Evolutionary conservation across 2,888 invertebrate genomes (phyloP), one percentile per base, ranked within the genome.

Genomic region (Willowsia nigromaculata): DNA sequence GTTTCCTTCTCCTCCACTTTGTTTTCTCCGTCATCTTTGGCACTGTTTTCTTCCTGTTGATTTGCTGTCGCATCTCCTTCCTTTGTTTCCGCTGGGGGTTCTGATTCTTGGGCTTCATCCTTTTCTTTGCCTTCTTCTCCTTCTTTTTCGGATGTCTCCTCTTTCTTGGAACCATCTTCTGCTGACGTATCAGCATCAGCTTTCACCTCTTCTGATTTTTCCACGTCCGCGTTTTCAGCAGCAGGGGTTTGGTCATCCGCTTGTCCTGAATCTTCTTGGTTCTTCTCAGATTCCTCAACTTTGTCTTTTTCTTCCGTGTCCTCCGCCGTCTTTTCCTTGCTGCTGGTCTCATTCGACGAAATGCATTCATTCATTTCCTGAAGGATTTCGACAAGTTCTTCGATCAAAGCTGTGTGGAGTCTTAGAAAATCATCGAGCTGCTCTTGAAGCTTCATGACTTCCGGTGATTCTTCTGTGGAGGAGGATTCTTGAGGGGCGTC

Each of bases 351-450:
- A 30, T 81, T 68, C n/a, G 74, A 74, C 13, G 88, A 40, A 13
- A 92, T 76, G 90, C 92, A 92, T 50, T 91, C 90, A 90, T 92
- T 90, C 90, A 92, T 92, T 90, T 91, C 91, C 90, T 89, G 90
- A 56, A 81, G 40, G 13, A 91, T 86, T 9, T 76, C 68, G 11
- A 89, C 59, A 1, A 92, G 85, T 22, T 92, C 92, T 59, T 90
- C 86, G 43, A 92, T 74, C 0, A 90, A 59, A 11, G 11, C 47
- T 2, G 90, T 91, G 40, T 88, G 85, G 30, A 80, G 65, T 15
- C 88, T 87, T n/a, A 87, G 88, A 30, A 88, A 84, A 15, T 80
- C 82, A 30, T 88, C 84, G 11, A 78, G 43, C 22, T 83, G 85
- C 50, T 88, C 53, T 68, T 83, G 65, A 4, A 86, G 65, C 27